A percentile compares a stretch with the other conserved stretches of the same genome.
Evolutionary conservation across 2,113 vertebrate species (phyloP).

Genomic region (Noctilio leporinus): DNA sequence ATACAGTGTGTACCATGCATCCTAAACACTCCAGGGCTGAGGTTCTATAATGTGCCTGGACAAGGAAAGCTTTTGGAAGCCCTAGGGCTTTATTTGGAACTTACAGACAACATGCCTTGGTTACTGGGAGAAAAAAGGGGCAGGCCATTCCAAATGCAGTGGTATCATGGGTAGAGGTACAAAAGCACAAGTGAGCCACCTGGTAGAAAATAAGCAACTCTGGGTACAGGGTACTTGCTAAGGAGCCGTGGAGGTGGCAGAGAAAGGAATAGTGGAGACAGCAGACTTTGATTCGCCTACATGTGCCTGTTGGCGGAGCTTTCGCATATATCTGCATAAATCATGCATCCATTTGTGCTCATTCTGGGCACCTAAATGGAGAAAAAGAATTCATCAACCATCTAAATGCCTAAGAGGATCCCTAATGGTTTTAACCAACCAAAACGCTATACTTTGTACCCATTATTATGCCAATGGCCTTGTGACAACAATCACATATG

Average conservation of each 20-base stretch:
- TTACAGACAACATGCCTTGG: neutral
- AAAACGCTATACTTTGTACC: too few relatives aligned
- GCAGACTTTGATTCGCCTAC: slow-evolving; percentile 12
- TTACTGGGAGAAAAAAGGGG: neutral
- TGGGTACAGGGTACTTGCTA: neutral
- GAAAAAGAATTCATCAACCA: neutral
- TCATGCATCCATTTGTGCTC: neutral
- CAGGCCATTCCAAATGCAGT: neutral
- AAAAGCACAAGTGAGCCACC: neutral
- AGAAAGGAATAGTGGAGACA: neutral
- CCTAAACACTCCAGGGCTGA: neutral
- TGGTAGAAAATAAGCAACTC: neutral
- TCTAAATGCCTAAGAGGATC: neutral
- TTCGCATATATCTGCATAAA: slow-evolving; percentile 39
- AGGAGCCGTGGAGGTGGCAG: neutral
- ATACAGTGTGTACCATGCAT: neutral
- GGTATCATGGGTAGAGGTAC: neutral
- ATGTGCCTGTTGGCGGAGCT: slow-evolving; percentile 18
- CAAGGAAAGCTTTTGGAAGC: neutral
- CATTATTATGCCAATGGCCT: neutral
- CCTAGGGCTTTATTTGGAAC: neutral
- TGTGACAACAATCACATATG: neutral
- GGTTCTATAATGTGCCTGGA: neutral
- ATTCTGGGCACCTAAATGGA: neutral
- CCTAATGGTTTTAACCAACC: neutral